Percentiles rank a stretch among this genome's conserved stretches.
These are phyloP conservation scores for Trissolcus brochymenae DNA, from an alignment of 2,888 invertebrate species.

Conservation along the genomic window DNA sequence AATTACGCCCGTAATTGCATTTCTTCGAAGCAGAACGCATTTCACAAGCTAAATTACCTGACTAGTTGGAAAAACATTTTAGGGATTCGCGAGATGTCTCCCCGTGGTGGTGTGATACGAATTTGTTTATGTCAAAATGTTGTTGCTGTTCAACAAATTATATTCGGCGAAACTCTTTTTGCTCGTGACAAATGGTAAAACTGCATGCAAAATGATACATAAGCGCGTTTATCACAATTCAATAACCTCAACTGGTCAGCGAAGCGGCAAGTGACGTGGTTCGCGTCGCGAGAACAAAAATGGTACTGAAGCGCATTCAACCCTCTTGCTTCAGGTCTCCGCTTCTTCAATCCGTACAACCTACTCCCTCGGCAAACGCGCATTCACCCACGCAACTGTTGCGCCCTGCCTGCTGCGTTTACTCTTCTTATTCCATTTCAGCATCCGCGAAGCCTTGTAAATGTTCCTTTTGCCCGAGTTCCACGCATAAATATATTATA, in stretches of 20 bases:
- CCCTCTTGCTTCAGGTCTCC: slow-evolving; percentile 49
- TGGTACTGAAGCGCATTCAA: slow-evolving; percentile 61
- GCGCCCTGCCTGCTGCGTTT: slow-evolving; percentile 66
- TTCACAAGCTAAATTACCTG: neutral
- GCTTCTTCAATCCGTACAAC: slow-evolving; percentile 26
- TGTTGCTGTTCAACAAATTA: neutral
- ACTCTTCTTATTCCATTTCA: slow-evolving; percentile 50
- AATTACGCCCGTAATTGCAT: slow-evolving; percentile 2
- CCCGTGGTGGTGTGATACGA: too few relatives aligned
- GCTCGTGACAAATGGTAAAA: neutral
- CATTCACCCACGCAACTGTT: slow-evolving; percentile 75
- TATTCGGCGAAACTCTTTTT: neutral
- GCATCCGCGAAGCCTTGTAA: neutral
- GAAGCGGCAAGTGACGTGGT: slow-evolving; percentile 11
- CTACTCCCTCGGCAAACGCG: slow-evolving; percentile 69
- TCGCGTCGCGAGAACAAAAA: slow-evolving; percentile 49
- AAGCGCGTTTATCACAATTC: neutral
- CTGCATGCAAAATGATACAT: neutral
- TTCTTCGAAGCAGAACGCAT: neutral
- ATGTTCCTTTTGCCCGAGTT: too few relatives aligned
- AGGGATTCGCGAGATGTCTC: neutral
- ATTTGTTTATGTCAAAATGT: neutral
- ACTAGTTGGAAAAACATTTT: slow-evolving; percentile 4
- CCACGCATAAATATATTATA: too few relatives aligned
- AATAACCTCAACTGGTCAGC: slow-evolving; percentile 2